A percentile compares a stretch with the other conserved stretches of the same genome.
Conservation (phyloP, 1,140 invertebrate genomes). For the Venturia canescens region DNA sequence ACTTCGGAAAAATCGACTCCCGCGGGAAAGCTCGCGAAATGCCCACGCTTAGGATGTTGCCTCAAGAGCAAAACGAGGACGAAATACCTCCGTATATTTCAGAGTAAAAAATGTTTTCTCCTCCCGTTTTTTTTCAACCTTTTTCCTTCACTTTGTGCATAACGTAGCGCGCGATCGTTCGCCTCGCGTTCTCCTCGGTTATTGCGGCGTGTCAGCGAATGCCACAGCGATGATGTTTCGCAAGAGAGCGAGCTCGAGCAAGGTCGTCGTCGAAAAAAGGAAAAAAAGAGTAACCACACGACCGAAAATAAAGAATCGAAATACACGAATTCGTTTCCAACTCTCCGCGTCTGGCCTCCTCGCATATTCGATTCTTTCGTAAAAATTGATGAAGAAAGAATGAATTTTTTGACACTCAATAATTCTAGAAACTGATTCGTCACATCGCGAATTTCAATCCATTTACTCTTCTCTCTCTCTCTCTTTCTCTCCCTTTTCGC, state of each 20-base stretch:
- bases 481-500: background rate
- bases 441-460: background rate
- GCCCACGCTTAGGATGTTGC: conserved; percentile 51
- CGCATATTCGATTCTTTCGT: background rate
- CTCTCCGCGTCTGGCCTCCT: background rate
- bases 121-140: conserved; percentile 15
- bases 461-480: background rate
- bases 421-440: background rate
- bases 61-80: conserved; percentile 38
- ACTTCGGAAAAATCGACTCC: too few species aligned
- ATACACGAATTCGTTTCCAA: background rate
- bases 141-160: background rate
- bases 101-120: conserved; percentile 20
- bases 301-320: background rate
- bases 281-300: background rate
- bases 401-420: too few species aligned
- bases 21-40: too few species aligned
- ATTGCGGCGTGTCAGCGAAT: conserved; percentile 44
- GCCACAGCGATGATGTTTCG: conserved; percentile 44
- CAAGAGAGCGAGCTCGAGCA: conserved; percentile 33
- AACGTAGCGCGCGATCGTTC: conserved; percentile 17
- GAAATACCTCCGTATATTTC: background rate
- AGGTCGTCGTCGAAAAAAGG: conserved; percentile 35
- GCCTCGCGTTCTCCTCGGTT: conserved; percentile 7
- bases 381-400: background rate